phyloP scores from a whole-genome alignment of 2,797 vertebrate species.

The Iguana delicatissima region DNA sequence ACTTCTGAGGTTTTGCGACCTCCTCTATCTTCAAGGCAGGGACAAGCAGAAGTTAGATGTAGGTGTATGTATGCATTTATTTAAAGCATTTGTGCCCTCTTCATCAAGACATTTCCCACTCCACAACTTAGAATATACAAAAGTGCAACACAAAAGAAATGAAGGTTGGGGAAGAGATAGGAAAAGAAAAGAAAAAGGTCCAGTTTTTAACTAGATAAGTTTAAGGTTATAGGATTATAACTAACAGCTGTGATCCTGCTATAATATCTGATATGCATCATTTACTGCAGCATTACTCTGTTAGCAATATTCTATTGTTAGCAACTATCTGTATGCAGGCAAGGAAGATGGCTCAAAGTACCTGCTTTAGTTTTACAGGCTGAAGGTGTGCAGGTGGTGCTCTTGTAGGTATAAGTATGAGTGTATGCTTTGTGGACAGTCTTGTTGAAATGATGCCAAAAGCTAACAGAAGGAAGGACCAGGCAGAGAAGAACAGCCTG shows the following conservation, averaged over 20 bases:
- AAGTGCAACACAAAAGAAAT: not conserved
- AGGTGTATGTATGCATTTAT: not conserved
- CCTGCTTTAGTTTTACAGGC: too few species aligned
- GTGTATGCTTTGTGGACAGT: too few species aligned
- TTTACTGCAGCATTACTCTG: too few species aligned
- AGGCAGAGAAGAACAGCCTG: too few species aligned
- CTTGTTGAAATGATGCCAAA: too few species aligned
- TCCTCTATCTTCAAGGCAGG: not conserved
- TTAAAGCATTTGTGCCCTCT: not conserved
- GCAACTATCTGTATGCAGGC: too few species aligned
- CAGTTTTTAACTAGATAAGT: not conserved
- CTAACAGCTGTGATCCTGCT: not conserved
- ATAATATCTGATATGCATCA: not conserved
- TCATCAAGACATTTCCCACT: not conserved
- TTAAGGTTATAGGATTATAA: not conserved
- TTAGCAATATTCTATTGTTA: too few species aligned
- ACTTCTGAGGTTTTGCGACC: not conserved
- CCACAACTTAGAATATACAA: not conserved
- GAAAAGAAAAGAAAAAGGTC: not conserved
- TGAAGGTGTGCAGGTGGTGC: too few species aligned
- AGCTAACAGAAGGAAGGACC: too few species aligned
- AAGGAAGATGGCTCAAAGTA: too few species aligned
- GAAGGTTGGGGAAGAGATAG: not conserved
- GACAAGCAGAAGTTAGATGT: not conserved
- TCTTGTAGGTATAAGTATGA: too few species aligned